Evolutionary conservation across 2,113 vertebrate species (phyloP), one percentile per base, ranked within the genome.

Genomic region (Brachirus orientalis): DNA sequence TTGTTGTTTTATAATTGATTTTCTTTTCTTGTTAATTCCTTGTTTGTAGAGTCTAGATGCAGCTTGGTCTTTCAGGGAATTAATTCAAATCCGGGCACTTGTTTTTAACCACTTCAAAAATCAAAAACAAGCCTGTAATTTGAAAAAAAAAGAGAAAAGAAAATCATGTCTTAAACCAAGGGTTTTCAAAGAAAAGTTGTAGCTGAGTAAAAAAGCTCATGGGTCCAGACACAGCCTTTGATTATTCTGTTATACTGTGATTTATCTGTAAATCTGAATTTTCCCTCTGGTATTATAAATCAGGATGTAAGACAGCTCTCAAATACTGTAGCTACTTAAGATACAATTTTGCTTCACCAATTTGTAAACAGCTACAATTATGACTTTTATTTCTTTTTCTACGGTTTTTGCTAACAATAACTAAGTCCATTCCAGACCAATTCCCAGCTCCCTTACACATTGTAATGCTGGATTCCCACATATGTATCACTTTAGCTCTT

Each of bases 1-100:
- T 54, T 44, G 38, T 14, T 60, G 10, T 69, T 57, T 33, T 14
- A 37, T 58, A 12, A 37, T 70, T 57, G 55, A 40, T 17, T 46
- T 53, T 45, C 4, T 37, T n/a, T 10, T 55, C 37, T 20, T 10
- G 2, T 40, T 40, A 7, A 36, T 55, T n/a, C 52, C 9, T 46
- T 36, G 13, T 18, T 54, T 41, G 33, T 44, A 18, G 18, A 67
- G 12, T 66, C 10, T 8, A 11, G 16, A 51, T n/a, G 22, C 19
- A 61, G 18, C 4, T 19, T 14, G 7, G 11, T 51, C 13, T 57
- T 28, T 8, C 5, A 45, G 2, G 10, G 7, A 4, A 56, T 41
- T 37, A 11, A 22, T 44, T 59, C 0, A 7, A 13, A 33, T 40
- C 2, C 6, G 8, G 20, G 8, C 7, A 2, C 17, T 63, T 40